phyloP scores from a whole-genome alignment of 2,797 vertebrate species.

The Oophaga sylvatica region DNA sequence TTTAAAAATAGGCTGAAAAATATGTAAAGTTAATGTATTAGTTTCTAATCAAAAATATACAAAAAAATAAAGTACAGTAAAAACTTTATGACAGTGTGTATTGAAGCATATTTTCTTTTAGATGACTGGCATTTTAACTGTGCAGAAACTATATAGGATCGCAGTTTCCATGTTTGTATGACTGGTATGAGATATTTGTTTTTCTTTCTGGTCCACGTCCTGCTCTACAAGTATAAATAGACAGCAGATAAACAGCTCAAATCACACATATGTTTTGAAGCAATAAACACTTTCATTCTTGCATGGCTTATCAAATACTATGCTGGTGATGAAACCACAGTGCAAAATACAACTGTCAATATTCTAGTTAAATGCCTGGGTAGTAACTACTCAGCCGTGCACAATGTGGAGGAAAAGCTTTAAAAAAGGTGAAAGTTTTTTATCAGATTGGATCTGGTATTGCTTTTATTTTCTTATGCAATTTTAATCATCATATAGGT shows the following conservation, averaged over 20 bases:
- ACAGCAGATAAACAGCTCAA: constrained; percentile 56
- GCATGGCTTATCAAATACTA: constrained; percentile 35
- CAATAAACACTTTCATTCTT: constrained; percentile 50
- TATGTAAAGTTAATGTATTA: no score
- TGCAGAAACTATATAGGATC: neutral
- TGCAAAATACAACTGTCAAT: neutral
- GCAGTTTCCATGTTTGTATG: neutral
- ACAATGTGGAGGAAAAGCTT: no score
- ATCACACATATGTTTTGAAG: constrained; percentile 52
- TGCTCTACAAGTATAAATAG: constrained; percentile 53
- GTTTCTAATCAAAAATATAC: no score
- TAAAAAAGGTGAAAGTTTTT: no score
- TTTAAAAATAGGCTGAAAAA: no score
- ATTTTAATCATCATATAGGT: no score
- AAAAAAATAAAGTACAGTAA: no score
- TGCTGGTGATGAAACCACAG: constrained; percentile 34
- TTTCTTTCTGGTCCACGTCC: neutral
- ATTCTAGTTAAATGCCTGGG: neutral
- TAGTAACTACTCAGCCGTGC: neutral
- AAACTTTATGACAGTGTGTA: no score
- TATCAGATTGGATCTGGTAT: no score
- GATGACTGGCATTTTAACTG: no score
- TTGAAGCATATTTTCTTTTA: no score
- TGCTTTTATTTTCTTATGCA: no score
- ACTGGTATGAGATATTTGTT: neutral